Percentiles rank a stretch among this genome's conserved stretches.
phyloP scores from a whole-genome alignment of 2,888 invertebrate species.

The Acheta domesticus region DNA sequence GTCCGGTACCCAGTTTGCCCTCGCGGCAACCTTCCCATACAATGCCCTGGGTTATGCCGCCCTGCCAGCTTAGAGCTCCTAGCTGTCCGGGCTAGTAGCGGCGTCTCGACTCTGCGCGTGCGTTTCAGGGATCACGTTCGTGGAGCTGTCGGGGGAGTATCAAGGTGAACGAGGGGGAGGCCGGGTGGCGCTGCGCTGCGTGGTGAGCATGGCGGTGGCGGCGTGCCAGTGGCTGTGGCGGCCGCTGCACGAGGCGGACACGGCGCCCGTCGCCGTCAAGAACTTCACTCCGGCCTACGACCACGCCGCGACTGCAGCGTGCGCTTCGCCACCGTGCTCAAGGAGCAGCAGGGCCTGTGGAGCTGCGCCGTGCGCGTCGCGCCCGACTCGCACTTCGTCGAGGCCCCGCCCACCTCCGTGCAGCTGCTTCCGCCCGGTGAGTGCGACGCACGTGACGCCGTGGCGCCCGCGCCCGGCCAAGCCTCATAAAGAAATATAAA shows the following conservation, averaged over 20 bases:
- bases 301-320: constrained; percentile 47
- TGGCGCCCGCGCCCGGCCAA: too few relatives aligned
- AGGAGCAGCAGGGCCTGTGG: constrained; percentile 49
- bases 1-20: too few relatives aligned
- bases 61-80: too few relatives aligned
- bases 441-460: too few relatives aligned
- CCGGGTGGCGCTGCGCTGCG: constrained; percentile 45
- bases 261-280: constrained; percentile 43
- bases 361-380: constrained; percentile 27
- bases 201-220: constrained; percentile 46
- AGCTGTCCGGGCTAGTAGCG: too few relatives aligned
- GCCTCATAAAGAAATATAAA: too few relatives aligned
- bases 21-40: too few relatives aligned
- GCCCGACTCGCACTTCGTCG: constrained; percentile 25
- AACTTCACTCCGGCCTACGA: constrained; percentile 45
- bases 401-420: constrained; percentile 9
- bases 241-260: constrained; percentile 34
- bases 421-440: background rate
- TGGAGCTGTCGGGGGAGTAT: constrained; percentile 47
- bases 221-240: constrained; percentile 48
- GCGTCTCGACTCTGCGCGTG: too few relatives aligned
- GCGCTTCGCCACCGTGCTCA: constrained; percentile 45
- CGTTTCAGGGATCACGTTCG: constrained; percentile 45
- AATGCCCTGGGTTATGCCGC: too few relatives aligned
- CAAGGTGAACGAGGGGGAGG: constrained; percentile 46